phyloP scores from a whole-genome alignment of 2,797 vertebrate genomes.

The Tenualosa ilisha region DNA sequence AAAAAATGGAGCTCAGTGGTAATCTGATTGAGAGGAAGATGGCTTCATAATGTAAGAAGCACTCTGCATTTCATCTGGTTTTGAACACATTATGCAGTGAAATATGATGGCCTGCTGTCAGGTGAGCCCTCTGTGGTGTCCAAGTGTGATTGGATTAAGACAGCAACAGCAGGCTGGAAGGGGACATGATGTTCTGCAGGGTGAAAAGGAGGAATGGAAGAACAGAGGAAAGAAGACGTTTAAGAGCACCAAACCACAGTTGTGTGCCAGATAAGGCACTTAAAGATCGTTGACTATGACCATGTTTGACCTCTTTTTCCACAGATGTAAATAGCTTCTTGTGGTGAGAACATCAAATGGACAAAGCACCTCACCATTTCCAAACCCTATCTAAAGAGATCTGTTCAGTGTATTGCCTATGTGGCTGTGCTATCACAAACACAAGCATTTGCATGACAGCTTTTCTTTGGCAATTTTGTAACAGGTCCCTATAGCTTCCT shows the following conservation, averaged over 20 bases:
- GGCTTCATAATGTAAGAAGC: neutral
- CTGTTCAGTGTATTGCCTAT: too few species aligned
- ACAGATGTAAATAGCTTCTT: too few species aligned
- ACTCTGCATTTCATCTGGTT: neutral
- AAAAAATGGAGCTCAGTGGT: neutral
- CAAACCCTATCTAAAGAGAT: too few species aligned
- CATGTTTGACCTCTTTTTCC: too few species aligned
- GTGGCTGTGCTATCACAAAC: too few species aligned
- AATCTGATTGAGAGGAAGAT: neutral
- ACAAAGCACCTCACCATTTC: too few species aligned
- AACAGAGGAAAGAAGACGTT: neutral
- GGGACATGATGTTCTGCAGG: neutral
- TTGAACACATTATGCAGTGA: neutral
- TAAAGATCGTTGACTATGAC: too few species aligned
- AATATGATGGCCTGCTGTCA: neutral
- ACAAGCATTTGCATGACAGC: too few species aligned
- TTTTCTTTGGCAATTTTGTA: too few species aligned
- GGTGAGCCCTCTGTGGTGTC: neutral
- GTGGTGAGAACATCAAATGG: too few species aligned
- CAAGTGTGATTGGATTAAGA: neutral
- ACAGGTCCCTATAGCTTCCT: too few species aligned
- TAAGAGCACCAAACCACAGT: neutral
- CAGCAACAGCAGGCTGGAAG: neutral
- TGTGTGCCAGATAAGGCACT: neutral
- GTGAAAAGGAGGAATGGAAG: neutral